These are phyloP conservation scores for Junco hyemalis DNA, from an alignment of 2,113 vertebrate species.

Conservation along the genomic window DNA sequence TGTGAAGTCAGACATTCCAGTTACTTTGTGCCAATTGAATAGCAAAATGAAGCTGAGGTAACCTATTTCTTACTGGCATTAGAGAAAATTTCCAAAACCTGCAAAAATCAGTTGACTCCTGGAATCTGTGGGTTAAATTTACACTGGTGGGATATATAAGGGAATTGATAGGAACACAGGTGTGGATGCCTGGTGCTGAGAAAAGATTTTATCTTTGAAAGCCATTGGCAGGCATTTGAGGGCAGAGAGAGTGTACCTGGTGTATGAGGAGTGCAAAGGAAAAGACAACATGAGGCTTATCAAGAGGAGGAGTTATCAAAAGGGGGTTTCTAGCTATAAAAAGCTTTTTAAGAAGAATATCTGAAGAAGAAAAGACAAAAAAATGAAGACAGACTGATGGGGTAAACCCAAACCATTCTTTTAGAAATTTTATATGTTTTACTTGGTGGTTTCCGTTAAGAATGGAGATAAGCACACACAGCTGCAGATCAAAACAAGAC, in stretches of 20 bases:
- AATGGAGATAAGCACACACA: slow-evolving; percentile 40
- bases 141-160: background rate
- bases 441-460: background rate
- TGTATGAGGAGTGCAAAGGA: fast-evolving
- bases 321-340: background rate
- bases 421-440: background rate
- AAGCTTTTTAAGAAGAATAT: background rate
- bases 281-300: background rate
- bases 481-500: slow-evolving; percentile 32
- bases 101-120: background rate
- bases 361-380: background rate
- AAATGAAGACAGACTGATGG: background rate
- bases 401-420: background rate
- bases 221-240: background rate
- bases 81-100: background rate
- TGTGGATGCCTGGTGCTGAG: background rate
- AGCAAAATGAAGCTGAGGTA: background rate
- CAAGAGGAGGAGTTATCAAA: background rate
- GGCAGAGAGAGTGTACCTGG: background rate
- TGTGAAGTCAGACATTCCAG: background rate
- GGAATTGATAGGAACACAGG: background rate
- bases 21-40: background rate
- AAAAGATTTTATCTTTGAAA: background rate
- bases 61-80: background rate
- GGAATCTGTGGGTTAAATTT: background rate